Evolutionary conservation across 2,113 vertebrate genomes (phyloP).

Genomic region (Gopherus flavomarginatus): DNA sequence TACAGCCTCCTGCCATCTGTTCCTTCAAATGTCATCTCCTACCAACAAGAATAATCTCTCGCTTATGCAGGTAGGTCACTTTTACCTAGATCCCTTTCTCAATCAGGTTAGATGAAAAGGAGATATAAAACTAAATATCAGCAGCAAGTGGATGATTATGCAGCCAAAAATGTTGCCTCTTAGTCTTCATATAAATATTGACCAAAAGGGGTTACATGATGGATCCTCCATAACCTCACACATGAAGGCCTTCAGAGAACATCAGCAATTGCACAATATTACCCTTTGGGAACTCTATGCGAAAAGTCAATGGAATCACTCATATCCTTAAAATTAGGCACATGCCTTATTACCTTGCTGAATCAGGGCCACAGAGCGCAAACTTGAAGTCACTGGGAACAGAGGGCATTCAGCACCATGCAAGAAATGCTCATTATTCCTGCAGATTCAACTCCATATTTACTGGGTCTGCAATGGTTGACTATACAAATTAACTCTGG

Average conservation of each 20-base stretch:
- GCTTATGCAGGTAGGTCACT: not conserved
- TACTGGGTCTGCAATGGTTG: not conserved
- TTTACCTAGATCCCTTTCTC: not conserved
- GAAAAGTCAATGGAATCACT: conserved; percentile 1
- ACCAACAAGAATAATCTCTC: not conserved
- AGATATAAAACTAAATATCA: not conserved
- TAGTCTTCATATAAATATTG: not conserved
- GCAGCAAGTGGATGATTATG: not conserved
- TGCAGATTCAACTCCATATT: not conserved
- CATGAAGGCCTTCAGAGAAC: not conserved
- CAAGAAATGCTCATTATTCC: not conserved
- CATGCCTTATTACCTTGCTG: not conserved
- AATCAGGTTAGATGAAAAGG: not conserved
- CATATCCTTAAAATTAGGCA: not conserved
- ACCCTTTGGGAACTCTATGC: not conserved
- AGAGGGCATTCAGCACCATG: not conserved
- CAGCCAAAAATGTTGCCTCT: not conserved
- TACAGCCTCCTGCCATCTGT: not conserved
- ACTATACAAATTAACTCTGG: not conserved
- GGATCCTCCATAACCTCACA: not conserved
- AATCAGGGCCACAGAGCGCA: conserved; percentile 31
- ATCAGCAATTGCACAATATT: not conserved
- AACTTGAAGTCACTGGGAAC: not conserved
- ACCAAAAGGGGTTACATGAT: not conserved
- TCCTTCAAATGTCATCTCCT: not conserved